Evolutionary conservation across 2,797 vertebrate genomes (phyloP).

Genomic region (Muscicapa comitata): DNA sequence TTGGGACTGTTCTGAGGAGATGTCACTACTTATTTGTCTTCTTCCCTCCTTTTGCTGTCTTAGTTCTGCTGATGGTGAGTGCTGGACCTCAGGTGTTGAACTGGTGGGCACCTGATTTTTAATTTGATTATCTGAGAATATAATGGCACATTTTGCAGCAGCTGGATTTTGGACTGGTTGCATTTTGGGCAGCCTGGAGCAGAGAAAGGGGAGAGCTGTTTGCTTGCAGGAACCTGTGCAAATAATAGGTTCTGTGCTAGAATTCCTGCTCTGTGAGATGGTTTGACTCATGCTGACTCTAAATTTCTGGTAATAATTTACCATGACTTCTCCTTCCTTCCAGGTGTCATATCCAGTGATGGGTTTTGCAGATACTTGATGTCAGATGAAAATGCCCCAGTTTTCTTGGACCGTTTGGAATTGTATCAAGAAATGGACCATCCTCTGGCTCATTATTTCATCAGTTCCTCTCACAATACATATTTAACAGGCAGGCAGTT

Average conservation of each 20-base stretch:
- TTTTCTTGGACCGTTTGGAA: slow-evolving; percentile 95
- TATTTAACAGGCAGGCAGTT: slow-evolving; percentile 97
- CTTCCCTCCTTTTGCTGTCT: not conserved
- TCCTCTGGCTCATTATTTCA: slow-evolving; percentile 94
- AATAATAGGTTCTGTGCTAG: not conserved
- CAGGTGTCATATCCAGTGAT: slow-evolving; percentile 92
- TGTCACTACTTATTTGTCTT: not conserved
- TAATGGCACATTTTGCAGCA: not conserved
- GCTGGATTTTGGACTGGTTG: not conserved
- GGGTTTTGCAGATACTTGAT: slow-evolving; percentile 97
- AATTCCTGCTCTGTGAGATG: not conserved
- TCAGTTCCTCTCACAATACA: slow-evolving; percentile 97
- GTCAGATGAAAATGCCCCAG: slow-evolving; percentile 97
- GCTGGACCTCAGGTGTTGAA: not conserved
- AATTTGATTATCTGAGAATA: not conserved
- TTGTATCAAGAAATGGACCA: slow-evolving; percentile 99
- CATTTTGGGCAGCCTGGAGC: not conserved
- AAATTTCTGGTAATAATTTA: not conserved
- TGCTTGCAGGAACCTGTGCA: not conserved
- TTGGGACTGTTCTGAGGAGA: not conserved
- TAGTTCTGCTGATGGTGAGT: not conserved
- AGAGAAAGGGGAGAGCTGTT: not conserved
- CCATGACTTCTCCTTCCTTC: not conserved
- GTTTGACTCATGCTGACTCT: not conserved
- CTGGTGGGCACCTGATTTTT: not conserved